Conservation (phyloP, 2,797 vertebrate species). For the Phrynocephalus guinanensis region DNA sequence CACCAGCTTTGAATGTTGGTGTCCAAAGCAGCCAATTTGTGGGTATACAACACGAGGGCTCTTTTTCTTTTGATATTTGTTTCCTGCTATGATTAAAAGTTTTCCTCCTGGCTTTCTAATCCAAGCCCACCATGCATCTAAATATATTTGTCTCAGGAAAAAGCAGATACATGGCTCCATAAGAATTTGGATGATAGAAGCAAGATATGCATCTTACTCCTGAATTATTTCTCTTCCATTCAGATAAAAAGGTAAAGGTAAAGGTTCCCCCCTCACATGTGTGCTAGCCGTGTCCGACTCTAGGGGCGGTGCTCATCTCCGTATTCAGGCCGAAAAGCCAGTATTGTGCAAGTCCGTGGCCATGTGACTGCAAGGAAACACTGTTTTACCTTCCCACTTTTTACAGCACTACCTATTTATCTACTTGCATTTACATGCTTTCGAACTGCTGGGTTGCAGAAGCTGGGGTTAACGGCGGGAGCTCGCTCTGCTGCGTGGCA, state of each 20-base stretch:
- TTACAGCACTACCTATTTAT: too few relatives aligned
- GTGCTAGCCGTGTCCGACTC: too few relatives aligned
- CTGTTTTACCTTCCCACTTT: too few relatives aligned
- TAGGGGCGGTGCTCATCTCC: too few relatives aligned
- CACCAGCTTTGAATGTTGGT: slow-evolving; percentile 39
- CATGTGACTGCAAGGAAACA: too few relatives aligned
- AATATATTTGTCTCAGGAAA: background rate
- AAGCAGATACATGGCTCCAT: slow-evolving; percentile 5
- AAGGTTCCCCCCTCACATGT: too few relatives aligned
- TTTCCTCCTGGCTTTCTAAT: slow-evolving; percentile 30
- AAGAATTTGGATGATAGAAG: slow-evolving; percentile 5
- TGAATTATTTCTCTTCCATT: slow-evolving; percentile 32
- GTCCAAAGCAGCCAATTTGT: slow-evolving; percentile 54
- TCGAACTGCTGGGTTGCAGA: too few relatives aligned
- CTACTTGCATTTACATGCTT: too few relatives aligned
- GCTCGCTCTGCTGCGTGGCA: too few relatives aligned
- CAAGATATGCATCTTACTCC: slow-evolving; percentile 14
- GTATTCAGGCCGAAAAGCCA: too few relatives aligned
- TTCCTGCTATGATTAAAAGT: slow-evolving; percentile 57
- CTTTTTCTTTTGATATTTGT: slow-evolving; percentile 54
- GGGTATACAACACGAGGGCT: slow-evolving; percentile 4
- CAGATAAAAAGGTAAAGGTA: background rate
- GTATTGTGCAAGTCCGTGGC: too few relatives aligned
- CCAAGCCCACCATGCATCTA: background rate
- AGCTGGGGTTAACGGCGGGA: too few relatives aligned